Conservation (phyloP, 2,113 vertebrate species). For the Parotia lawesii region DNA sequence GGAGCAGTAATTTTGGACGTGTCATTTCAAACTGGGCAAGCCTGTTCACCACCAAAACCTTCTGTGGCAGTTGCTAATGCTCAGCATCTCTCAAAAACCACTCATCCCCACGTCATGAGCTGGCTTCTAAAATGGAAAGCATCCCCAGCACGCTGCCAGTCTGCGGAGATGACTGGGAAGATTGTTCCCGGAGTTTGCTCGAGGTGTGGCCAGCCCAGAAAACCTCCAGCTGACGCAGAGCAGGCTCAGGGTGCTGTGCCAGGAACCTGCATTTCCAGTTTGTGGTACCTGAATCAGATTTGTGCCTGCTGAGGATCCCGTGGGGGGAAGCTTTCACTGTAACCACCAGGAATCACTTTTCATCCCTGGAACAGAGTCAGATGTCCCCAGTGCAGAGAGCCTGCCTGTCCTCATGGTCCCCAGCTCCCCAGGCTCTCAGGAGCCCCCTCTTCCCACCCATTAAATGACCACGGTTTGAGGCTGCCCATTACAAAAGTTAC, state of each 20-base stretch:
- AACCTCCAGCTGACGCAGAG: constrained; percentile 27
- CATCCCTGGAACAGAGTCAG: not conserved
- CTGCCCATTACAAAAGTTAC: not conserved
- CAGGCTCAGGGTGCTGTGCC: not conserved
- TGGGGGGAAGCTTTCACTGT: not conserved
- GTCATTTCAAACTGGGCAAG: not conserved
- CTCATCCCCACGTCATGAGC: not conserved
- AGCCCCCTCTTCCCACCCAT: not conserved
- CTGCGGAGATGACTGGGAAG: not conserved
- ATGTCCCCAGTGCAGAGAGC: fast-evolving
- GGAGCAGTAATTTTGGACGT: not conserved
- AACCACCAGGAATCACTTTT: not conserved
- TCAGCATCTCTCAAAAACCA: not conserved
- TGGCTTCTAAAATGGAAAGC: not conserved
- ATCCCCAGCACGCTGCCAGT: not conserved
- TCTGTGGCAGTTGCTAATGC: not conserved
- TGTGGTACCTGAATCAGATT: not conserved
- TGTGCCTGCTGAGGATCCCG: not conserved
- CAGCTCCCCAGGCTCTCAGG: fast-evolving
- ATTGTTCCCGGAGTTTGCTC: not conserved
- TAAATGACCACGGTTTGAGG: not conserved
- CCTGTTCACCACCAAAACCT: not conserved
- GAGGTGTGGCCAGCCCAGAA: constrained; percentile 5
- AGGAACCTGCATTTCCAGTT: constrained; percentile 66
- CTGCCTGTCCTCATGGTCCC: not conserved